Conservation (phyloP, 2,113 vertebrate species). For the Oostethus manadensis region DNA sequence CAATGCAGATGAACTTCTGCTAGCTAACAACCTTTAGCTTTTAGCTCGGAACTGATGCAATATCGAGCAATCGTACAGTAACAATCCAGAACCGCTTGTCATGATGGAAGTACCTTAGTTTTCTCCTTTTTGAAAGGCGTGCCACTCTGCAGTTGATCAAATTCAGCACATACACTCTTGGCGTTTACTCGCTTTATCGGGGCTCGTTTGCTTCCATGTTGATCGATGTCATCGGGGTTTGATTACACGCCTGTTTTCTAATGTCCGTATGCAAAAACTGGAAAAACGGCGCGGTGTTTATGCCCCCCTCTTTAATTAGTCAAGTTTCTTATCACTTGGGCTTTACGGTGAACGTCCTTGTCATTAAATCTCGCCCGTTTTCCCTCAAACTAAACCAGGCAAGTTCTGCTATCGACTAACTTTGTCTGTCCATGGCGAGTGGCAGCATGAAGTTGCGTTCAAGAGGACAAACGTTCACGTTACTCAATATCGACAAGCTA, state of each 20-base stretch:
- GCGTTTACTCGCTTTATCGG: constrained; percentile 6
- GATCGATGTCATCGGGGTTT: constrained; percentile 23
- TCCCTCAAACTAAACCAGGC: neutral
- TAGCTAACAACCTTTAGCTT: constrained; percentile 18
- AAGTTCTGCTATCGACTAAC: constrained; percentile 42
- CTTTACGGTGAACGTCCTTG: neutral
- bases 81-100: constrained; percentile 1
- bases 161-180: neutral
- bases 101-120: neutral
- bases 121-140: neutral
- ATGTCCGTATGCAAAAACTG: neutral
- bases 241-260: constrained; percentile 35
- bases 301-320: neutral
- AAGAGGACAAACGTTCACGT: constrained; percentile 11
- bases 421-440: constrained; percentile 36
- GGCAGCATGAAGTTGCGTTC: constrained; percentile 43
- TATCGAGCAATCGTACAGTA: constrained; percentile 10
- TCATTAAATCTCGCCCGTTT: neutral
- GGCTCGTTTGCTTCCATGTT: constrained; percentile 38
- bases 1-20: neutral
- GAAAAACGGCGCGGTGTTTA: neutral
- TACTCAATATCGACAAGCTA: neutral
- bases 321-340: neutral
- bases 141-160: neutral
- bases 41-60: constrained; percentile 30